A percentile compares a stretch with the other conserved stretches of the same genome.
These are phyloP conservation scores for Exaiptasia diaphana DNA, from an alignment of 64 coral and sea anemone genomes.

Conservation along the genomic window DNA sequence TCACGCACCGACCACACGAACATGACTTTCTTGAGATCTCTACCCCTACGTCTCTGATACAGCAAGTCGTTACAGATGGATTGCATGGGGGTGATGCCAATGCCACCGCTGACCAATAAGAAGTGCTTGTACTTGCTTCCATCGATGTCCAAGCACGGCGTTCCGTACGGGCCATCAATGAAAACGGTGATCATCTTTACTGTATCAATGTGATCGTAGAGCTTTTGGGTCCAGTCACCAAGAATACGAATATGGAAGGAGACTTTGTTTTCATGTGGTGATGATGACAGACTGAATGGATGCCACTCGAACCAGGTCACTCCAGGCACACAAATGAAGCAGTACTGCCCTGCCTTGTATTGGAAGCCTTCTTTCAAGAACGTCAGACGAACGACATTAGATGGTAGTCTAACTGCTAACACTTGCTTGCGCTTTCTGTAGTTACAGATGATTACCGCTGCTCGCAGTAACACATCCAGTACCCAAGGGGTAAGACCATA, in stretches of 20 bases:
- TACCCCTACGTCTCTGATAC: conserved; percentile 36
- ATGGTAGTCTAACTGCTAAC: conserved; percentile 63
- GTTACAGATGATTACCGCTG: conserved; percentile 31
- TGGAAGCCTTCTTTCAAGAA: conserved; percentile 55
- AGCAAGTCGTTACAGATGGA: conserved; percentile 77
- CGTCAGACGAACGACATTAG: conserved; percentile 64
- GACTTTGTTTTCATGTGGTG: conserved; percentile 68
- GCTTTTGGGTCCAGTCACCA: conserved; percentile 61
- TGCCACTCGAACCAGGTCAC: conserved; percentile 69
- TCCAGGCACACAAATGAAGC: conserved; percentile 61
- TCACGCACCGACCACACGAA: conserved; percentile 80
- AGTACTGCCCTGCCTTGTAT: conserved; percentile 72
- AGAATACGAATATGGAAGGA: conserved; percentile 64
- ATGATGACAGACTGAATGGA: conserved; percentile 67
- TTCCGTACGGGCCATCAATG: conserved; percentile 67
- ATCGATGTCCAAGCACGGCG: conserved; percentile 63
- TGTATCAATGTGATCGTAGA: conserved; percentile 38
- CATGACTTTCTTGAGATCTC: conserved; percentile 58
- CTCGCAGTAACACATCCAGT: conserved; percentile 47
- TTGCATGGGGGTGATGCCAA: conserved; percentile 75
- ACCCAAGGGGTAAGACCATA: conserved; percentile 47
- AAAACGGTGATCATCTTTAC: conserved; percentile 39
- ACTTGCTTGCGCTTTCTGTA: conserved; percentile 32
- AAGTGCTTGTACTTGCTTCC: conserved; percentile 59
- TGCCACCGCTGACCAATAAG: conserved; percentile 68